Conservation (phyloP, 2,113 vertebrate species). For the Burhinus bistriatus region DNA sequence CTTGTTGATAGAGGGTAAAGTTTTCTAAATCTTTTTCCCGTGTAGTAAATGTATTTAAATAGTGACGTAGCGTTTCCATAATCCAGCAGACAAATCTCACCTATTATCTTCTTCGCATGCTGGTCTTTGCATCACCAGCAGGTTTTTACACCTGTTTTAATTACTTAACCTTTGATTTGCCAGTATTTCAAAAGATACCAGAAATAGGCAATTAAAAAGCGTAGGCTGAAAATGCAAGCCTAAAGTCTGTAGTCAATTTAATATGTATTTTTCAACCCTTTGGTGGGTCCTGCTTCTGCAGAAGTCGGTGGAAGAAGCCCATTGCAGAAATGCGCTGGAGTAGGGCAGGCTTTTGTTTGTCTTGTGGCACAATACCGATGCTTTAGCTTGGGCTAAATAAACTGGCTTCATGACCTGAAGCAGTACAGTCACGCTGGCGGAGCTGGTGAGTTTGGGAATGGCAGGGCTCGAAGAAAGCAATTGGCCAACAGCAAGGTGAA, state of each 20-base stretch:
- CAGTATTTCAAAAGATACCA: not conserved
- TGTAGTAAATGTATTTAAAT: not conserved
- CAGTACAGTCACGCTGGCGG: not conserved
- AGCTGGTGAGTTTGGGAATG: not conserved
- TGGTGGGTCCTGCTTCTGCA: not conserved
- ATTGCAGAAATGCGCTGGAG: not conserved
- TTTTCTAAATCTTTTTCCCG: not conserved
- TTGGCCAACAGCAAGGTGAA: not conserved
- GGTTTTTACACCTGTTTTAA: not conserved
- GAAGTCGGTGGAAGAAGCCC: not conserved
- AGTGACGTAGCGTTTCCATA: not conserved
- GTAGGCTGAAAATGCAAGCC: not conserved
- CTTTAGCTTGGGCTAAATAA: not conserved
- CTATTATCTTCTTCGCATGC: fast-evolving
- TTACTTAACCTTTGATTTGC: not conserved
- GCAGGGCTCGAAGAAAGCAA: not conserved
- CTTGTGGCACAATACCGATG: not conserved
- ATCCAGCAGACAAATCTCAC: not conserved
- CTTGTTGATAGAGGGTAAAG: not conserved
- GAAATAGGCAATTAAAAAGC: not conserved
- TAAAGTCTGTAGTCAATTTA: not conserved
- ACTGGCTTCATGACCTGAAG: not conserved
- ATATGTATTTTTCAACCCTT: not conserved
- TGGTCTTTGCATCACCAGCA: not conserved
- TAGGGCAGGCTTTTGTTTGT: not conserved